Base-by-base conservation (phyloP, 2,113 vertebrate species). In the Andinoacara biseriatus region DNA sequence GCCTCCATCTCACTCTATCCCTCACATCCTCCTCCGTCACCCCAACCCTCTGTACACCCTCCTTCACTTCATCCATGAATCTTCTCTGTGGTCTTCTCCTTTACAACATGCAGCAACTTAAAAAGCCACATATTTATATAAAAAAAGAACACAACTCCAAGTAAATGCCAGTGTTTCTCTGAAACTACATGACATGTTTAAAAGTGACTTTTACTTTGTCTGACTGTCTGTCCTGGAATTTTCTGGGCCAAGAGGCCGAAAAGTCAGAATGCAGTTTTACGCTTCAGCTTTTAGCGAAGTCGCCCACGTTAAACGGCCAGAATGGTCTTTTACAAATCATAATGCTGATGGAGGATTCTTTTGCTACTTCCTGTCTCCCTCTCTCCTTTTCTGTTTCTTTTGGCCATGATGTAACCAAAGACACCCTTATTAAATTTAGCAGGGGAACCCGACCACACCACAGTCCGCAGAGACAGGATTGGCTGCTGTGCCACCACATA, bases 401-500 rank as follows among this genome's bases (percentile, higher is more conserved):
- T 49, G 31, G 63, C 69, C 78, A 85, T 89, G 89, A 93, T 92
- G 83, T 92, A 91, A 91, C 87, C 74, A 83, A 74, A 92, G 86
- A 93, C 90, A 86, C 77, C 81, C 78, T 86, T 83, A 90, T 90
- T 92, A 94, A 90, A 92, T 91, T 85, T 84, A 91, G 88, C 87
- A 77, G 86, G 83, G 76, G 89, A 87, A 89, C 85, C 83, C 26
- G 18, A 90, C 85, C 87, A 79, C 59, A 86, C 86, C 86, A 58
- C 78, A 77, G 58, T 65, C 78, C 86, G 63, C 86, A 91, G 63
- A 69, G 83, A 69, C 78, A 15, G 76, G 29, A 69, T 85, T 62
- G 87, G 63, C 74, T 83, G 60, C 76, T 78, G 54, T 79, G 61
- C 81, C 81, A 61, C 74, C 58, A 74, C 69, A 80, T 58, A 58